A percentile compares a stretch with the other conserved stretches of the same genome.
Conservation (phyloP, 2,797 vertebrate genomes). For the Brotula barbata region DNA sequence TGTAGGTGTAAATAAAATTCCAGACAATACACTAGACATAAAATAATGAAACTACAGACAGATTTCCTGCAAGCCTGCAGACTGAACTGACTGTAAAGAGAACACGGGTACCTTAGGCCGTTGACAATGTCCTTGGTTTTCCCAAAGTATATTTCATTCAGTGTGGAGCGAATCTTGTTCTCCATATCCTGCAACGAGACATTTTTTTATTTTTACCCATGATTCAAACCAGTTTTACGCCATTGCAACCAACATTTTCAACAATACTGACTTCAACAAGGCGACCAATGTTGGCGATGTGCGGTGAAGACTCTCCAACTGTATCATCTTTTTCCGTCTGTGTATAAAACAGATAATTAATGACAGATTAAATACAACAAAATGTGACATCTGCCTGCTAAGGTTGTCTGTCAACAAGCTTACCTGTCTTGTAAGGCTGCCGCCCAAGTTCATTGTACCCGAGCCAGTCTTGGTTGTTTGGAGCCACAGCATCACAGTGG, state of each 20-base stretch:
- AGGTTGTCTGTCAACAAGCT: not conserved
- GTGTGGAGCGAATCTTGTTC: slow-evolving; percentile 99
- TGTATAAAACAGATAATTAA: no score
- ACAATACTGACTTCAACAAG: slow-evolving; percentile 90
- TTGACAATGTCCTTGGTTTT: slow-evolving; percentile 99
- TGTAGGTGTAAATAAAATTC: slow-evolving; percentile 4
- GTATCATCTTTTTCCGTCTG: slow-evolving; percentile 98
- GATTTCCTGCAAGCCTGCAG: not conserved
- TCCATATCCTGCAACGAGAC: slow-evolving; percentile 90
- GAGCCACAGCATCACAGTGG: slow-evolving; percentile 99
- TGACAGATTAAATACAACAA: not conserved
- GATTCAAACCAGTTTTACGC: no score
- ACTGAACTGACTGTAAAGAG: slow-evolving; percentile 22
- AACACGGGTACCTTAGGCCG: slow-evolving; percentile 86
- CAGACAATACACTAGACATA: slow-evolving; percentile 7
- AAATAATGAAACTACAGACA: not conserved
- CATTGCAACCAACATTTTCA: no score
- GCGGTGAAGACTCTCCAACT: slow-evolving; percentile 93
- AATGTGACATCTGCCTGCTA: not conserved
- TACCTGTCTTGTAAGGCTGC: slow-evolving; percentile 99
- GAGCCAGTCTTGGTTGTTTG: slow-evolving; percentile 97
- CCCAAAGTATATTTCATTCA: slow-evolving; percentile 99
- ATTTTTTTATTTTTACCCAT: not conserved
- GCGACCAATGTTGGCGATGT: slow-evolving; percentile 98
- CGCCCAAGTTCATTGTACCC: slow-evolving; percentile 98